Evolutionary conservation across 1,140 invertebrate species (phyloP).

Genomic region (Wiebesia pumilae): DNA sequence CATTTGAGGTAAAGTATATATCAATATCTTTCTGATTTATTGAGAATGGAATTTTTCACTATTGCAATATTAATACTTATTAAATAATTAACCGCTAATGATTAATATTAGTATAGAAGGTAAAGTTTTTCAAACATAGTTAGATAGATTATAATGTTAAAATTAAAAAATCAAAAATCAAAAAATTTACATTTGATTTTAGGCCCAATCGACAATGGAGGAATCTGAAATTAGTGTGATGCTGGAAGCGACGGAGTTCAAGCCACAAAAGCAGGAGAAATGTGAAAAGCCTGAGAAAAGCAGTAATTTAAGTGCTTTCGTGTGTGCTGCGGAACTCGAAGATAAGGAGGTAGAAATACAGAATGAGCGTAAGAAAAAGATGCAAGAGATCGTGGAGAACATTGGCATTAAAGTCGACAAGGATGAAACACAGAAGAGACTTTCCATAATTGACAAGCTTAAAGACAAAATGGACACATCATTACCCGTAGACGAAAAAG

Average conservation of each 20-base stretch:
- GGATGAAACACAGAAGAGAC: constrained; percentile 55
- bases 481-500: constrained; percentile 11
- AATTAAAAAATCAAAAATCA: neutral
- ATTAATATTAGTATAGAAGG: no score
- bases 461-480: constrained; percentile 67
- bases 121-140: neutral
- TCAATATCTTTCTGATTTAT: neutral
- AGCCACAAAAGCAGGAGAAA: constrained; percentile 19
- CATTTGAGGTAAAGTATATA: constrained; percentile 1
- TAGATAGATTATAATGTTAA: neutral
- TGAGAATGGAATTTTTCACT: neutral
- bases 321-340: constrained; percentile 70
- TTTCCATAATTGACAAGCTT: constrained; percentile 69
- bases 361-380: constrained; percentile 68
- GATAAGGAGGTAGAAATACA: constrained; percentile 71
- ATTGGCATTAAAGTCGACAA: constrained; percentile 66
- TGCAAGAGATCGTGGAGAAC: constrained; percentile 70
- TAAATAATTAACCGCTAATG: no score
- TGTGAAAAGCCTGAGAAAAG: constrained; percentile 21
- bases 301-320: constrained; percentile 69
- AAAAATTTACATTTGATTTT: neutral
- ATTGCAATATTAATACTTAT: neutral
- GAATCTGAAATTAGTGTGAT: neutral
- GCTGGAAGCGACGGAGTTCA: constrained; percentile 33
- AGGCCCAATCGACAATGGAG: neutral